Evolutionary conservation across 2,797 vertebrate species (phyloP).

Genomic region (Cossypha niveicapilla): DNA sequence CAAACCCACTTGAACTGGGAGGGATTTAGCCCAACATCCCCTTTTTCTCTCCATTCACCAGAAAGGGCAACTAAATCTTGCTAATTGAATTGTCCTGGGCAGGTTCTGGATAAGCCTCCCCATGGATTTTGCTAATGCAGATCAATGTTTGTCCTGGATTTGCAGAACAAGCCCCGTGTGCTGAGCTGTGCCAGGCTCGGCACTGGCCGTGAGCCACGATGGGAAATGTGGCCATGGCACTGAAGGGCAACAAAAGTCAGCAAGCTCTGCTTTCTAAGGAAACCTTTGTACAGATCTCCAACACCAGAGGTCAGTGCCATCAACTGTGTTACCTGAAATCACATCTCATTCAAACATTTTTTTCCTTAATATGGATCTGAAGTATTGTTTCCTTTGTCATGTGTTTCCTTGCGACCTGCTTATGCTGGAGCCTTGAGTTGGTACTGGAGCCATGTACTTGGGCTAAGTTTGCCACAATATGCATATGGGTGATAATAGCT

Average conservation of each 20-base stretch:
- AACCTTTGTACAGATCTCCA: not conserved
- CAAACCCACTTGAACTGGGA: not conserved
- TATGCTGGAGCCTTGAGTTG: not conserved
- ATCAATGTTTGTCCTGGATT: not conserved
- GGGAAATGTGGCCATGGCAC: not conserved
- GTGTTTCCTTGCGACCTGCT: not conserved
- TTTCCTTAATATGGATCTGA: not conserved
- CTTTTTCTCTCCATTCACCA: not conserved
- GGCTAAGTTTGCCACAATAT: not conserved
- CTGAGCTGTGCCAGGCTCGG: not conserved
- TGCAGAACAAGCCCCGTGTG: fast-evolving
- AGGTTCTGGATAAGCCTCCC: not conserved
- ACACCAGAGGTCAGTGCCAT: not conserved
- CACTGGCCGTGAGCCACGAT: fast-evolving
- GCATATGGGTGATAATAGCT: not conserved
- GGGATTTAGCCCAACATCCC: not conserved
- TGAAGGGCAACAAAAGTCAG: not conserved
- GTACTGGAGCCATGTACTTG: not conserved
- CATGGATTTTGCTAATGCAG: not conserved
- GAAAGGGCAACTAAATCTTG: not conserved
- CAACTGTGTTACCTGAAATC: not conserved
- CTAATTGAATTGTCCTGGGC: not conserved
- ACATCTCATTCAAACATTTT: not conserved
- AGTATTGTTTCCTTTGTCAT: not conserved
- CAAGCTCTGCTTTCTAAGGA: not conserved